These are phyloP conservation scores for Spongia lamella DNA, from an alignment of 37 sponge, comb jelly and placozoan species.

Conservation along the genomic window DNA sequence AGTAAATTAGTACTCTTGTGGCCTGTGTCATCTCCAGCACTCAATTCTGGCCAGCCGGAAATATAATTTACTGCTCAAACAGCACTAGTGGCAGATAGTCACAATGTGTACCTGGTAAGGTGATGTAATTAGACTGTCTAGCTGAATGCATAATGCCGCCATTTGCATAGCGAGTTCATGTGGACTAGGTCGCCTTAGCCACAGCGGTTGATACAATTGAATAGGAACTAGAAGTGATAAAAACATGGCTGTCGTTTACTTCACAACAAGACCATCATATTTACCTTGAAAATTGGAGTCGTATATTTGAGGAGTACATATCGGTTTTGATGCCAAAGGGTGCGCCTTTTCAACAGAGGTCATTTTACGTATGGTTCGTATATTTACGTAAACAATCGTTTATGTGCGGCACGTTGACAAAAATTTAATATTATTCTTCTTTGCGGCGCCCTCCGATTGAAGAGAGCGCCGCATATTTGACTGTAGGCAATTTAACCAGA, in stretches of 20 bases:
- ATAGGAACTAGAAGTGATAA: constrained; percentile 35
- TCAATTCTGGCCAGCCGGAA: too few species aligned
- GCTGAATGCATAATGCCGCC: constrained; percentile 62
- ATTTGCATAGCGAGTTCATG: constrained; percentile 60
- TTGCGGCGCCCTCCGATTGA: too few species aligned
- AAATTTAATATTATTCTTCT: too few species aligned
- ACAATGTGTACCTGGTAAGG: constrained; percentile 1
- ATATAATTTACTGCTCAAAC: too few species aligned
- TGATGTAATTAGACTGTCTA: constrained; percentile 59
- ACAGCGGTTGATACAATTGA: constrained; percentile 72
- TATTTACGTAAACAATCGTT: too few species aligned
- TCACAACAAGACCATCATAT: not conserved
- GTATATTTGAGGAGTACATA: constrained; percentile 26
- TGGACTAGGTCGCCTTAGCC: constrained; percentile 43
- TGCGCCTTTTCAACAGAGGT: constrained; percentile 2
- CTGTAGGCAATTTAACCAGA: too few species aligned
- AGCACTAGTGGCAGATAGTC: too few species aligned
- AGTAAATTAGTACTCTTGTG: too few species aligned
- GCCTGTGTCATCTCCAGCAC: too few species aligned
- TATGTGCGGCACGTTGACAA: too few species aligned
- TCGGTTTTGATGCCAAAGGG: constrained; percentile 58
- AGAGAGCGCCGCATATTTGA: too few species aligned
- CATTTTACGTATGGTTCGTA: too few species aligned
- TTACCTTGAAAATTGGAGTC: constrained; percentile 55
- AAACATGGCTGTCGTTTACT: not conserved